Conservation (phyloP, 2,113 vertebrate species). For the Danio rerio region GRCz12tu NC_133177.1:38093501-38094000, state of each 20-base stretch:
- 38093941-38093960: constrained; percentile 86
- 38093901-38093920: too few relatives aligned
- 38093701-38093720: too few relatives aligned
- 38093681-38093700: neutral
- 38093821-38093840: constrained; percentile 95
- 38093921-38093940: neutral
- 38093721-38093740: neutral
- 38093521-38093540: constrained; percentile 5
- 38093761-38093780: constrained; percentile 79
- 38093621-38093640: constrained; percentile 99
- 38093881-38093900: too few relatives aligned
- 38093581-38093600: constrained; percentile 98
- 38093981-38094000: constrained; percentile 91
- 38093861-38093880: too few relatives aligned
- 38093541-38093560: constrained; percentile 95
- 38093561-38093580: constrained; percentile 98
- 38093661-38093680: neutral
- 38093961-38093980: constrained; percentile 97
- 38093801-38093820: constrained; percentile 97
- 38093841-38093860: constrained; percentile 79
- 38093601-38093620: constrained; percentile 96
- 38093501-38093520: neutral
- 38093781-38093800: constrained; percentile 98
- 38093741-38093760: neutral
- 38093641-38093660: constrained; percentile 79